phyloP scores from a whole-genome alignment of 2,888 invertebrate genomes.

The Oscheius sp. region DNA sequence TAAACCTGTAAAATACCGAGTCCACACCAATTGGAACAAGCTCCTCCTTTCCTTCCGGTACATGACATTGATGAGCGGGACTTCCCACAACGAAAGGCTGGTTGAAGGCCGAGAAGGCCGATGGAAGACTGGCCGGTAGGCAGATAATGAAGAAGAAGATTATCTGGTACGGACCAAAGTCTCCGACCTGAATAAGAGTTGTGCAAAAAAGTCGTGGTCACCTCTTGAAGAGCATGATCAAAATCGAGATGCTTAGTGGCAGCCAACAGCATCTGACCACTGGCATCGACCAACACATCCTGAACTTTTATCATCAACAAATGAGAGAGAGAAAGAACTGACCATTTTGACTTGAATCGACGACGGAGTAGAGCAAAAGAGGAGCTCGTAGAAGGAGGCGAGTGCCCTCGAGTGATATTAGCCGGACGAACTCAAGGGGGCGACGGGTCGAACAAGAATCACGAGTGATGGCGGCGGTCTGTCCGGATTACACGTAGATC shows the following conservation, averaged over 20 bases:
- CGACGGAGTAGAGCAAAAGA: not conserved
- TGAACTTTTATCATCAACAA: constrained; percentile 20
- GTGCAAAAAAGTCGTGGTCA: not conserved
- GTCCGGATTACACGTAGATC: not conserved
- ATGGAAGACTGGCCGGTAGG: constrained; percentile 66
- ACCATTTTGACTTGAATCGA: constrained; percentile 9
- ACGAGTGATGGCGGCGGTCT: too few relatives aligned
- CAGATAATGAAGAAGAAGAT: constrained; percentile 66
- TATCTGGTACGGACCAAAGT: constrained; percentile 64
- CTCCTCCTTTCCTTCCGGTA: constrained; percentile 38
- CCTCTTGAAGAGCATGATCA: constrained; percentile 51
- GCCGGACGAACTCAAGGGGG: constrained; percentile 14
- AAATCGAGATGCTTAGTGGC: constrained; percentile 54
- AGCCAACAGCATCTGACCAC: constrained; percentile 48
- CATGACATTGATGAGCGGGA: constrained; percentile 49
- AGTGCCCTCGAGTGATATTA: constrained; percentile 29
- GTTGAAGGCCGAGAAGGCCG: constrained; percentile 65
- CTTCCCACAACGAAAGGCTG: constrained; percentile 61
- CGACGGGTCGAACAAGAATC: not conserved
- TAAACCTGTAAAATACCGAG: not conserved
- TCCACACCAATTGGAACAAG: constrained; percentile 6
- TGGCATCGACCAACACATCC: constrained; percentile 56
- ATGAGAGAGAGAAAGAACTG: not conserved
- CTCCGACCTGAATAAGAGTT: constrained; percentile 54
- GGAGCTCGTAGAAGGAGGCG: constrained; percentile 13